Evolutionary conservation across 2,888 invertebrate species (phyloP).

Genomic region (Metellina segmentata): DNA sequence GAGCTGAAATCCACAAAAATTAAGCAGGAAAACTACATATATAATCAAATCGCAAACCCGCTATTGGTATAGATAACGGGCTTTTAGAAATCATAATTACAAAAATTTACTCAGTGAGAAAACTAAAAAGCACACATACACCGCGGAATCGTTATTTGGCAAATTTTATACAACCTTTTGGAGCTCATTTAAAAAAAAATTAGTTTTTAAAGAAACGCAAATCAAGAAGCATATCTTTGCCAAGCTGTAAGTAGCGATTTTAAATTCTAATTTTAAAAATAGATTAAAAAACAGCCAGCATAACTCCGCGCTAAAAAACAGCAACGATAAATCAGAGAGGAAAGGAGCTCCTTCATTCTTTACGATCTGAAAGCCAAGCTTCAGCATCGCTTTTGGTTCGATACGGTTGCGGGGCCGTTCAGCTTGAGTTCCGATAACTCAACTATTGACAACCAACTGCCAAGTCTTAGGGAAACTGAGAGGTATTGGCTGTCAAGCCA

Average conservation of each 20-base stretch:
- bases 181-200: too few relatives aligned
- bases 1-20: too few relatives aligned
- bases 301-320: constrained; percentile 23
- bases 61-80: too few relatives aligned
- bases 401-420: constrained; percentile 59
- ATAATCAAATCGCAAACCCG: too few relatives aligned
- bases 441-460: constrained; percentile 69
- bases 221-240: background rate
- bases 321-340: constrained; percentile 57
- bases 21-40: too few relatives aligned
- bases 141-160: too few relatives aligned
- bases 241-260: constrained; percentile 34
- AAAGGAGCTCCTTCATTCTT: constrained; percentile 40
- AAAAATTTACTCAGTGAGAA: constrained; percentile 38
- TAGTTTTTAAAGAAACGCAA: too few relatives aligned
- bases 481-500: constrained; percentile 63
- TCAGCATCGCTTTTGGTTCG: constrained; percentile 63
- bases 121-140: background rate
- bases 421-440: constrained; percentile 71
- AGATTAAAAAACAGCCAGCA: constrained; percentile 30
- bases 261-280: constrained; percentile 41
- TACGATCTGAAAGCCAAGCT: constrained; percentile 39
- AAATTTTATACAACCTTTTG: too few relatives aligned
- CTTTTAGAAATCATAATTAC: constrained; percentile 40
- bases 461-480: constrained; percentile 55